Percentiles rank a stretch among this genome's conserved stretches.
These are phyloP conservation scores for Hyla sarda DNA, from an alignment of 2,113 vertebrate genomes.

Conservation along the genomic window DNA sequence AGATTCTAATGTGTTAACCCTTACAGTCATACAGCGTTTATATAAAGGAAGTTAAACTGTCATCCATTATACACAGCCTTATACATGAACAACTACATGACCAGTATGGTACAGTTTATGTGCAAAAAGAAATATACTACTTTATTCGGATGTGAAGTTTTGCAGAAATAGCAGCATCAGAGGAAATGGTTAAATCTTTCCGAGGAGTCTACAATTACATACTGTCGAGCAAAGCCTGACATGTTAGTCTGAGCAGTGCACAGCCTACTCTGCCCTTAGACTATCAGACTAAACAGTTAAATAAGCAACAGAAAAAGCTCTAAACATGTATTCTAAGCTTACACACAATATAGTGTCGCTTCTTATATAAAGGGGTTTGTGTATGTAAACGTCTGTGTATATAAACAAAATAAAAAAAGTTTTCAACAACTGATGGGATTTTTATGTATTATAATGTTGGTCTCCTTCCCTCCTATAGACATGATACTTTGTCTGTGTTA, in stretches of 20 bases:
- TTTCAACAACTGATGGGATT: too few relatives aligned
- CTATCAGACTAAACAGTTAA: neutral
- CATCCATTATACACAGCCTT: neutral
- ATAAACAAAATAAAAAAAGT: neutral
- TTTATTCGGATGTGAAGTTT: neutral
- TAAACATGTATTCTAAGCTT: neutral
- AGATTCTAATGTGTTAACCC: slow-evolving; percentile 47
- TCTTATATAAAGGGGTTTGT: neutral
- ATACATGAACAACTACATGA: neutral
- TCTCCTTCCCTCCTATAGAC: too few relatives aligned
- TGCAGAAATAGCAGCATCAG: neutral
- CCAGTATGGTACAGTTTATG: neutral
- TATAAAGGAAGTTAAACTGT: neutral
- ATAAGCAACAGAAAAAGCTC: neutral
- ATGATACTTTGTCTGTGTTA: too few relatives aligned
- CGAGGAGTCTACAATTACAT: neutral
- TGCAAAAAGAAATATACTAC: neutral
- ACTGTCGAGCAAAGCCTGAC: neutral
- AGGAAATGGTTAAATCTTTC: slow-evolving; percentile 15
- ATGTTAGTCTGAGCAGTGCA: neutral
- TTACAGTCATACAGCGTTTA: neutral
- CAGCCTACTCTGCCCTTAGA: neutral
- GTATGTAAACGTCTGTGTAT: too few relatives aligned
- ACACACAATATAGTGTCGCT: neutral
- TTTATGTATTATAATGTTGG: too few relatives aligned